These are phyloP conservation scores for Mormyrus proboscirostris DNA, from an alignment of 2,797 vertebrate species.

Conservation along the genomic window DNA sequence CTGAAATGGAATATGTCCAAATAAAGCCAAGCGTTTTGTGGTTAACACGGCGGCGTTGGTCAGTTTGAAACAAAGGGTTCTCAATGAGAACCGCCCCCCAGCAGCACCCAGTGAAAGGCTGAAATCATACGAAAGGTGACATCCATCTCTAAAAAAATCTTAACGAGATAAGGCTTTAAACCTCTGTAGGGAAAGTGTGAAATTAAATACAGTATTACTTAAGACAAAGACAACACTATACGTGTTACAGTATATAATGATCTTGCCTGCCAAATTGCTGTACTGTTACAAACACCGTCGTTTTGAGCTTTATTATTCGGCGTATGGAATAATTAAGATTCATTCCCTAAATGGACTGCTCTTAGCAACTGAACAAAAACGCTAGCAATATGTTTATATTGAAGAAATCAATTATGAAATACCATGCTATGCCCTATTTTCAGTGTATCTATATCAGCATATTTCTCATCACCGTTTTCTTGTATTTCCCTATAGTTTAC, in stretches of 20 bases:
- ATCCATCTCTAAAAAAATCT: background rate
- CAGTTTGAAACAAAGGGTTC: slow-evolving; percentile 27
- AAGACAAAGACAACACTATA: background rate
- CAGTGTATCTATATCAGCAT: background rate
- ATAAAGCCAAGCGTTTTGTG: background rate
- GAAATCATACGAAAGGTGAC: background rate
- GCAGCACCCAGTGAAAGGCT: background rate
- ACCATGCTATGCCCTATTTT: background rate
- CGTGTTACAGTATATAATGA: background rate
- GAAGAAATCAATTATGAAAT: background rate
- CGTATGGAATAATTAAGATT: background rate
- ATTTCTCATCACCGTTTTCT: background rate
- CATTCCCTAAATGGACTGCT: background rate
- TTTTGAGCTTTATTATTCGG: background rate
- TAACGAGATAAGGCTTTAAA: background rate
- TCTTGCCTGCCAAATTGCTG: background rate
- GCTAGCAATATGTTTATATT: background rate
- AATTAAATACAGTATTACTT: background rate
- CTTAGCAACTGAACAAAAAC: background rate
- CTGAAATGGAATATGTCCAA: slow-evolving; percentile 32
- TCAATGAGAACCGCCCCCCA: slow-evolving; percentile 20
- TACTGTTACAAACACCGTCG: background rate
- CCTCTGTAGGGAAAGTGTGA: background rate
- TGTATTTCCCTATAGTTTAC: background rate
- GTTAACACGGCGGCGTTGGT: background rate